Base-by-base conservation (phyloP, 2,888 invertebrate species). In the Melinopterus prodromus region DNA sequence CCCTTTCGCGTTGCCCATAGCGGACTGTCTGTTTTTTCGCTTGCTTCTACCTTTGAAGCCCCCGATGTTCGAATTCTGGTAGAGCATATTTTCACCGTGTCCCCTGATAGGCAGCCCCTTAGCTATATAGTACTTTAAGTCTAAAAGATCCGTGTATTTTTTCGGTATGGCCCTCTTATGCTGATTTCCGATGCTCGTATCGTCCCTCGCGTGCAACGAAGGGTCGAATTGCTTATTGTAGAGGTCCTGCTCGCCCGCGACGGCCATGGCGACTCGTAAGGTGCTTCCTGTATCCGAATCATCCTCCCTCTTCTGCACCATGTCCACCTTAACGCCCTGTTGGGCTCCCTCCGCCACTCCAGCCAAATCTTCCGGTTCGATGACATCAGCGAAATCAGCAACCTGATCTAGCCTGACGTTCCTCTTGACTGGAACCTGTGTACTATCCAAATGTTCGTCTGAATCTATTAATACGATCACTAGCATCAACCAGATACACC, bases 301-400 rank as follows among this genome's bases (percentile, higher is more conserved):
- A 7, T 74, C 36, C 35, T 74, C 74, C 74, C 74, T 74, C 38
- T 80, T 77, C 74, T 69, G 77, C 53, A 69, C 38, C 5, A 74
- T 69, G 35, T 76, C 76, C 5, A 53, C 53, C 53, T 53, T 53
- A 53, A 53, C 7, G 53, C 53, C 53, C 35, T 74, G 9, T 74
- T 75, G 77, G 16, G 77, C 6, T 15, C 70, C 77, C 35, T 77
- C 77, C 72, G 16, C 26, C 6, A 3, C 72, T 72, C 9, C 53
- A 7, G 35, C 26, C 5, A 15, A 77, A 14, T 76, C 71, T 36
- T 74, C 71, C 69, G 81, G 78, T 79, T 85, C 85, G 37, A 84
- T 72, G 70, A 85, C 82, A 72, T 85, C 84, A 69, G 82, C 82
- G 79, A 85, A 85, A 81, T 85, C 85, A 9, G 83, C 82, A 70